Evolutionary conservation across 1,140 invertebrate genomes (phyloP).

Genomic region (Cherax quadricarinatus): DNA sequence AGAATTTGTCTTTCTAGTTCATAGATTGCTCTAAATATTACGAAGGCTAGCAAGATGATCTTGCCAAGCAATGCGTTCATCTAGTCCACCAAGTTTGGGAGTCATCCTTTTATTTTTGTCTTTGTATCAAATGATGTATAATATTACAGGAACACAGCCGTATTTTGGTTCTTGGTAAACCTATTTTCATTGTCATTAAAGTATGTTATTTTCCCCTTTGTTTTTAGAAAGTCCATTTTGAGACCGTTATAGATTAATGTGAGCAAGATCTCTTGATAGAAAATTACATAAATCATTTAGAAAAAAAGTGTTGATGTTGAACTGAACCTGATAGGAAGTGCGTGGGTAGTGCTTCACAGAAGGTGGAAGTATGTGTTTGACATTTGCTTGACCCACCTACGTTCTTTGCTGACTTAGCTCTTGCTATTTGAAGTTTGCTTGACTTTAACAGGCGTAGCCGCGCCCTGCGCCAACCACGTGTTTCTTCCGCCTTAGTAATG

Average conservation of each 20-base stretch:
- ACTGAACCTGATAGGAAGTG: not conserved
- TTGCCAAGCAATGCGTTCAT: too few relatives aligned
- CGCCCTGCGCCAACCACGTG: not conserved
- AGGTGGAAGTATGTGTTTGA: not conserved
- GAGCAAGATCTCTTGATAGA: not conserved
- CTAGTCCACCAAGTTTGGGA: too few relatives aligned
- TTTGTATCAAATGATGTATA: too few relatives aligned
- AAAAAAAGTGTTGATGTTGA: not conserved
- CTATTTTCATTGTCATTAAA: too few relatives aligned
- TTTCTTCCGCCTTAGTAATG: not conserved
- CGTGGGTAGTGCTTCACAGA: not conserved
- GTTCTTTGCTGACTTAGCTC: not conserved
- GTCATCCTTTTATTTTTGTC: too few relatives aligned
- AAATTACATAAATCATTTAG: not conserved
- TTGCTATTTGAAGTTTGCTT: not conserved
- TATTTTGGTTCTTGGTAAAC: too few relatives aligned
- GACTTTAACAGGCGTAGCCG: not conserved
- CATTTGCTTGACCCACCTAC: not conserved
- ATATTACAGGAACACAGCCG: too few relatives aligned
- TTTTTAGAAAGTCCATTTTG: not conserved
- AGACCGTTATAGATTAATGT: not conserved
- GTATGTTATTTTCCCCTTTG: not conserved
- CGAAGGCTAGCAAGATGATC: too few relatives aligned
- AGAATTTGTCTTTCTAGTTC: too few relatives aligned
- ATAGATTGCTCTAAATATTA: too few relatives aligned